Conservation (phyloP, 2,113 vertebrate genomes). For the Varanus komodoensis region DNA sequence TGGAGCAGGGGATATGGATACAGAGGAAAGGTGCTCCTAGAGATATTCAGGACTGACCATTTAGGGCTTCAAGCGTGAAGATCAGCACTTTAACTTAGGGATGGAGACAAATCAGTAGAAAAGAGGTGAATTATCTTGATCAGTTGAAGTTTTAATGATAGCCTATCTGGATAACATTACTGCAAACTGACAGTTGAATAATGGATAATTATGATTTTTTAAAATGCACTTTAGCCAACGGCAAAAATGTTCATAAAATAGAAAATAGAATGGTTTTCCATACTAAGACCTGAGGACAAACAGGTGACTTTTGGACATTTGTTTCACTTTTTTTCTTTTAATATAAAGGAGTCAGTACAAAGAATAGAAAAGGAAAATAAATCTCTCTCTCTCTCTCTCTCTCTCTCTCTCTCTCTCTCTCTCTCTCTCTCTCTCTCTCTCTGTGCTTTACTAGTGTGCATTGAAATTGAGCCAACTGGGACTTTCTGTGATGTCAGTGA, state of each 20-base stretch:
- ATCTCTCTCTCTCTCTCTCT: too few relatives aligned
- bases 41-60: too few relatives aligned
- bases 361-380: not conserved
- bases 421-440: too few relatives aligned
- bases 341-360: not conserved
- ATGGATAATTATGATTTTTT: not conserved
- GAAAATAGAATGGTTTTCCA: not conserved
- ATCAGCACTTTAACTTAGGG: too few relatives aligned
- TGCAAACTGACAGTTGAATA: not conserved
- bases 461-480: not conserved
- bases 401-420: too few relatives aligned
- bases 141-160: too few relatives aligned
- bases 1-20: too few relatives aligned
- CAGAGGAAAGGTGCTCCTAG: too few relatives aligned
- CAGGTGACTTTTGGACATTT: not conserved
- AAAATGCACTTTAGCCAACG: not conserved
- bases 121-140: too few relatives aligned
- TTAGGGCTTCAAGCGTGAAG: too few relatives aligned
- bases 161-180: not conserved
- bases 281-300: not conserved
- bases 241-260: slow-evolving; percentile 13
- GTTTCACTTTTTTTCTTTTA: slow-evolving; percentile 17
- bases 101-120: too few relatives aligned
- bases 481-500: slow-evolving; percentile 4
- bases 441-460: slow-evolving; percentile 3